Evolutionary conservation across 1,140 invertebrate genomes (phyloP).

Genomic region (Neodiprion pinetum): DNA sequence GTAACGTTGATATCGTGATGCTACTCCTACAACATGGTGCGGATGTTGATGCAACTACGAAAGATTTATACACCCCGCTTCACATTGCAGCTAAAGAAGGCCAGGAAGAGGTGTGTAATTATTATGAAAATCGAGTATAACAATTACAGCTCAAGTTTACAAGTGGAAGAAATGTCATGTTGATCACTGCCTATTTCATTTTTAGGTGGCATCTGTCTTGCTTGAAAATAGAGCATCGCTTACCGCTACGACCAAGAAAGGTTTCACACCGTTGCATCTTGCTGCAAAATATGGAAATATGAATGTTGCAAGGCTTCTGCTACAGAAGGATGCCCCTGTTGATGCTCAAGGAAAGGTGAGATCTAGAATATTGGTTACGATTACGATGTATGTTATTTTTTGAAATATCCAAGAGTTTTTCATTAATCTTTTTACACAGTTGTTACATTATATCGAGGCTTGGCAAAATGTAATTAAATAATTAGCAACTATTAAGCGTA

Average conservation of each 20-base stretch:
- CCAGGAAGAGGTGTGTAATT: slow-evolving; percentile 75
- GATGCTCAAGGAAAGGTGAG: slow-evolving; percentile 91
- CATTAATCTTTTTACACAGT: not conserved
- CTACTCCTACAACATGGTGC: slow-evolving; percentile 91
- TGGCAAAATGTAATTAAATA: not conserved
- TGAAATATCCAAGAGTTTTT: not conserved
- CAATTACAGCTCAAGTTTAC: not conserved
- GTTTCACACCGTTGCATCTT: slow-evolving; percentile 96
- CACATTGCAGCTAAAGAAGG: slow-evolving; percentile 99
- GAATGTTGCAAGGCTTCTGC: slow-evolving; percentile 86
- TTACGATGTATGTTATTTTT: not conserved
- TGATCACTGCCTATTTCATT: slow-evolving; percentile 61
- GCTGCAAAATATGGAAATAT: slow-evolving; percentile 97
- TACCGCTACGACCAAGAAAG: slow-evolving; percentile 92
- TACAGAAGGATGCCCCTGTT: slow-evolving; percentile 88
- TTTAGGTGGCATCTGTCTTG: slow-evolving; percentile 84
- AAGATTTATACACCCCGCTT: slow-evolving; percentile 94
- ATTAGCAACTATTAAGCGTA: not conserved
- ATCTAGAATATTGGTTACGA: not conserved
- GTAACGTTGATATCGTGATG: slow-evolving; percentile 93
- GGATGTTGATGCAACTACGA: slow-evolving; percentile 84
- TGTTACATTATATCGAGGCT: not conserved
- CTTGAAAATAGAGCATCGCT: slow-evolving; percentile 94
- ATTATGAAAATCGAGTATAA: not conserved
- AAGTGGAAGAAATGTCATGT: not conserved